Percentiles rank a stretch among this genome's conserved stretches.
phyloP scores from a whole-genome alignment of 1,140 invertebrate species.

The Temnothorax nylanderi region DNA sequence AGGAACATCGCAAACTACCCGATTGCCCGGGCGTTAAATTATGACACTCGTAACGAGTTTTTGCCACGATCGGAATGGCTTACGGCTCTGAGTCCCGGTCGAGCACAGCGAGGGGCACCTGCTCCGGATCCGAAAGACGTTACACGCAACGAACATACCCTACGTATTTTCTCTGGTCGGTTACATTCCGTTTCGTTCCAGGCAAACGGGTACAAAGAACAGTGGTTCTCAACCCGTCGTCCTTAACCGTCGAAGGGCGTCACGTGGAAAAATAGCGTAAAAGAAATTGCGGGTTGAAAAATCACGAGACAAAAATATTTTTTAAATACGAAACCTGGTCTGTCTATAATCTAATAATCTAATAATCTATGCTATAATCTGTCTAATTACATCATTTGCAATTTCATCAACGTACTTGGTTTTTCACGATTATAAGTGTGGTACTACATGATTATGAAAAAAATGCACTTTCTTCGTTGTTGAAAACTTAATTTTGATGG shows the following conservation, averaged over 20 bases:
- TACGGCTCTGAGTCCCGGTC: slow-evolving; percentile 43
- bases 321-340: background rate
- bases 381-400: background rate
- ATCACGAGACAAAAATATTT: background rate
- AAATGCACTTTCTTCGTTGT: background rate
- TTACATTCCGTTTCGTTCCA: slow-evolving; percentile 74
- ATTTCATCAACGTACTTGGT: background rate
- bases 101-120: slow-evolving; percentile 65
- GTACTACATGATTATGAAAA: background rate
- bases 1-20: background rate
- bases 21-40: slow-evolving; percentile 44
- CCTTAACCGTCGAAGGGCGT: no score
- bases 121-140: slow-evolving; percentile 67
- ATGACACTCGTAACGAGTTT: slow-evolving; percentile 46
- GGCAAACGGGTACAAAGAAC: slow-evolving; percentile 71
- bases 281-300: background rate
- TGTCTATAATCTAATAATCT: no score
- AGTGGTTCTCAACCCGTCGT: slow-evolving; percentile 69
- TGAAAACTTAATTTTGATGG: background rate
- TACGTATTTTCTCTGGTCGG: slow-evolving; percentile 69
- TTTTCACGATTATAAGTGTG: background rate
- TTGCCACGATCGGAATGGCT: slow-evolving; percentile 35
- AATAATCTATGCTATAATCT: no score
- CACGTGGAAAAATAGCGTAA: background rate
- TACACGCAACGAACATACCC: slow-evolving; percentile 67